phyloP scores from a whole-genome alignment of 2,113 vertebrate species.

The Dicrurus megarhynchus region DNA sequence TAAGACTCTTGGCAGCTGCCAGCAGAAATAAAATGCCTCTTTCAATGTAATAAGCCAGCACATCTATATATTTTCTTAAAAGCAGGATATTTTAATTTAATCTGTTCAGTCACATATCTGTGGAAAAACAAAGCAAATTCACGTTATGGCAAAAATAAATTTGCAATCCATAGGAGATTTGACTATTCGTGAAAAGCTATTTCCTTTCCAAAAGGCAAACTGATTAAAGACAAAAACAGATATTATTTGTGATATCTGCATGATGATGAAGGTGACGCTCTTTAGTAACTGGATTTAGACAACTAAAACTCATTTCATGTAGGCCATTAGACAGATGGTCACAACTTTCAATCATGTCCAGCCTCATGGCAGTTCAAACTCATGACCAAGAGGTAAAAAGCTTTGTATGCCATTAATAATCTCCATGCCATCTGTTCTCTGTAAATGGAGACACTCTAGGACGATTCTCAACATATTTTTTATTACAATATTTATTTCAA shows the following conservation, averaged over 20 bases:
- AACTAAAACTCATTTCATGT: slow-evolving; percentile 1
- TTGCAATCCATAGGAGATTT: background rate
- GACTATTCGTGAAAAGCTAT: background rate
- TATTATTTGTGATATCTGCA: background rate
- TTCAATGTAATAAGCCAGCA: background rate
- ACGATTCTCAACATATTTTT: slow-evolving; percentile 43
- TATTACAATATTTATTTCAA: slow-evolving; percentile 34
- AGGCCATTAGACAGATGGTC: slow-evolving; percentile 49
- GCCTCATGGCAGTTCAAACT: slow-evolving; percentile 18
- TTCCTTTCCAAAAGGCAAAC: background rate
- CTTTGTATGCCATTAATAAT: slow-evolving; percentile 43
- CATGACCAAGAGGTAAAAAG: slow-evolving; percentile 53
- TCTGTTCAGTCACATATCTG: background rate
- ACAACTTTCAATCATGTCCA: slow-evolving; percentile 48
- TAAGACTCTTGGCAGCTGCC: background rate
- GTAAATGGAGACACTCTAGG: slow-evolving; percentile 19
- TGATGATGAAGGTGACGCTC: slow-evolving; percentile 25
- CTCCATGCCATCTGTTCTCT: slow-evolving; percentile 24
- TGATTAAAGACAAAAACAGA: background rate
- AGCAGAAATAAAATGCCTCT: background rate
- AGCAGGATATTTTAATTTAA: background rate
- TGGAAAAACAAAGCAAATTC: background rate
- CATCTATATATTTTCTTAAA: background rate
- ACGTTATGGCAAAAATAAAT: background rate
- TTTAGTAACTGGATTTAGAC: slow-evolving; percentile 17